Evolutionary conservation across 2,797 vertebrate species (phyloP).

Genomic region (Intellagama lesueurii): DNA sequence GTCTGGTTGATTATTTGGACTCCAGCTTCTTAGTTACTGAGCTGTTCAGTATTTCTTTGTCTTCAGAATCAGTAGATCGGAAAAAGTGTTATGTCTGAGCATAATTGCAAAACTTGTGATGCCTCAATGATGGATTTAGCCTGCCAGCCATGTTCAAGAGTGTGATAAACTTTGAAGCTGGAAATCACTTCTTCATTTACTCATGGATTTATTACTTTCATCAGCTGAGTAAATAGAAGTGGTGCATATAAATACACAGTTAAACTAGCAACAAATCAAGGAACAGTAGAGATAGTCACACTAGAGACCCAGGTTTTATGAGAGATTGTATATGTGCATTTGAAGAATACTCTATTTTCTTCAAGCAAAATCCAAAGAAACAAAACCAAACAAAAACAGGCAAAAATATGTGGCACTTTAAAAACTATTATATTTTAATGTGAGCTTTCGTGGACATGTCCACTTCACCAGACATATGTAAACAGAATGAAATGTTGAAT

Average conservation of each 20-base stretch:
- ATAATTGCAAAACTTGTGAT: neutral
- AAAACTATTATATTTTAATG: too few species aligned
- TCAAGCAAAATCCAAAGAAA: too few species aligned
- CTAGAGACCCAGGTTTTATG: neutral
- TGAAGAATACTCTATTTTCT: neutral
- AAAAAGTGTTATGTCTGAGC: neutral
- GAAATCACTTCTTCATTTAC: neutral
- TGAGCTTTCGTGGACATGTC: too few species aligned
- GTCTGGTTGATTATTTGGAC: neutral
- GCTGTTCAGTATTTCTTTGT: neutral
- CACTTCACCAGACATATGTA: too few species aligned
- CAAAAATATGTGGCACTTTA: too few species aligned
- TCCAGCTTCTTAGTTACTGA: neutral
- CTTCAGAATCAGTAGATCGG: neutral
- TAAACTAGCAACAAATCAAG: neutral
- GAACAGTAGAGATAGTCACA: neutral
- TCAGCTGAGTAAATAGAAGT: neutral
- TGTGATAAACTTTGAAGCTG: neutral
- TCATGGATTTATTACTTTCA: neutral
- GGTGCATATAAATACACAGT: neutral
- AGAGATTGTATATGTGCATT: neutral
- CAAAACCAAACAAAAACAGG: too few species aligned
- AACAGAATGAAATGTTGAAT: too few species aligned
- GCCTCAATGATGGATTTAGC: neutral
- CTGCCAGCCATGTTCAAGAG: neutral